Evolutionary conservation across 2,113 vertebrate species (phyloP).

Genomic region (Neofelis nebulosa): DNA sequence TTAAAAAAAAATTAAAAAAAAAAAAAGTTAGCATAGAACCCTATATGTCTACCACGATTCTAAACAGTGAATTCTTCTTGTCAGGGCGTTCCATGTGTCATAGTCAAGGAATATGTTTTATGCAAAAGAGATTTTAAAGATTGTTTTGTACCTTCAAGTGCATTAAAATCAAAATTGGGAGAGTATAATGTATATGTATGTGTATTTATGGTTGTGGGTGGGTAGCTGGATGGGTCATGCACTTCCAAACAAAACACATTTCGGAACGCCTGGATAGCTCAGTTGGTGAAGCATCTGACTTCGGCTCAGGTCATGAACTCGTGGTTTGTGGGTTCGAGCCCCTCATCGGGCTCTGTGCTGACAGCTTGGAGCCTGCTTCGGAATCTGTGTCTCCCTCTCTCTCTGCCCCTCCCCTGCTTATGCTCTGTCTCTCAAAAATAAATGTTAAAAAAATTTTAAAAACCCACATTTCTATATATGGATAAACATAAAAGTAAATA

Average conservation of each 20-base stretch:
- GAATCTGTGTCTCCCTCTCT: no score
- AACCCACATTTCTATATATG: neutral
- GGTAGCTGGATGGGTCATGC: rapidly evolving
- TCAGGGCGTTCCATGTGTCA: neutral
- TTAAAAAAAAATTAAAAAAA: no score
- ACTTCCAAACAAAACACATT: neutral
- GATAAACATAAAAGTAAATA: neutral
- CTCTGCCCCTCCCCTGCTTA: no score
- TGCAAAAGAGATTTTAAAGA: neutral
- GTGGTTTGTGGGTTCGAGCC: no score
- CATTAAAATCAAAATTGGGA: neutral
- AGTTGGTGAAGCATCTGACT: no score
- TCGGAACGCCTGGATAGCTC: neutral
- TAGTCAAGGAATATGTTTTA: neutral
- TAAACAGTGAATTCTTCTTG: neutral
- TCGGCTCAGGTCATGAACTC: no score
- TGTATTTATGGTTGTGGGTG: neutral
- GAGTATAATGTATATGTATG: neutral
- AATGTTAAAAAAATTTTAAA: no score
- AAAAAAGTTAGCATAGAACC: neutral
- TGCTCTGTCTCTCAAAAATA: no score
- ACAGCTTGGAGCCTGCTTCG: no score
- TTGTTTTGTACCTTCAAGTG: neutral
- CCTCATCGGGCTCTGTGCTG: no score
- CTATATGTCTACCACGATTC: neutral